Evolutionary conservation across 2,113 vertebrate genomes (phyloP).

Genomic region (Osmerus mordax): DNA sequence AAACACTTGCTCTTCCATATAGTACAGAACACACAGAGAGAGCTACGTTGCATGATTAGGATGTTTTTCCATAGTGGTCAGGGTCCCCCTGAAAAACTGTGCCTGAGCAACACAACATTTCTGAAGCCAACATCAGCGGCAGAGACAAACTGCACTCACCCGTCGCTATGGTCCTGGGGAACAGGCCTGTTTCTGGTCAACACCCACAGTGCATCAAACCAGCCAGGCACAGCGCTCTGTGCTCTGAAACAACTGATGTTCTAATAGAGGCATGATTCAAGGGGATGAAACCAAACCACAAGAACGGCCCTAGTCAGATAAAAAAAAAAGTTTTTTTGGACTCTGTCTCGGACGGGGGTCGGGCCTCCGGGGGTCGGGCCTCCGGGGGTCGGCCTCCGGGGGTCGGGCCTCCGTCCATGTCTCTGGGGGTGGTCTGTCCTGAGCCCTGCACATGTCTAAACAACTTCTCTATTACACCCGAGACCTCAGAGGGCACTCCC

Average conservation of each 20-base stretch:
- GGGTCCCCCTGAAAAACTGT: too few species aligned
- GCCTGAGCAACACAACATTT: too few species aligned
- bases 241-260: constrained; percentile 30
- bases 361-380: too few species aligned
- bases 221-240: constrained; percentile 18
- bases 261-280: constrained; percentile 26
- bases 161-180: constrained; percentile 37
- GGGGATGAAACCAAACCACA: constrained; percentile 34
- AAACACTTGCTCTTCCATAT: neutral
- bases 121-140: neutral
- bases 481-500: constrained; percentile 83
- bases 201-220: constrained; percentile 39
- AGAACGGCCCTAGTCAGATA: neutral
- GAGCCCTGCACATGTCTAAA: constrained; percentile 82
- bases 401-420: constrained; percentile 12
- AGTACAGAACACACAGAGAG: neutral
- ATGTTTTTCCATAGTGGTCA: too few species aligned
- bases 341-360: constrained; percentile 4
- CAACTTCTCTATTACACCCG: constrained; percentile 86
- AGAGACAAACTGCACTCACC: constrained; percentile 43
- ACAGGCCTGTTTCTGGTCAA: constrained; percentile 32
- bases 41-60: too few species aligned
- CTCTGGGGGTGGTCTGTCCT: constrained; percentile 66
- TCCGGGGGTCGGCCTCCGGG: too few species aligned
- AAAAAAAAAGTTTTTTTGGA: constrained; percentile 8